phyloP scores from a whole-genome alignment of 2,797 vertebrate genomes.

The Percopsis omiscomaycus region DNA sequence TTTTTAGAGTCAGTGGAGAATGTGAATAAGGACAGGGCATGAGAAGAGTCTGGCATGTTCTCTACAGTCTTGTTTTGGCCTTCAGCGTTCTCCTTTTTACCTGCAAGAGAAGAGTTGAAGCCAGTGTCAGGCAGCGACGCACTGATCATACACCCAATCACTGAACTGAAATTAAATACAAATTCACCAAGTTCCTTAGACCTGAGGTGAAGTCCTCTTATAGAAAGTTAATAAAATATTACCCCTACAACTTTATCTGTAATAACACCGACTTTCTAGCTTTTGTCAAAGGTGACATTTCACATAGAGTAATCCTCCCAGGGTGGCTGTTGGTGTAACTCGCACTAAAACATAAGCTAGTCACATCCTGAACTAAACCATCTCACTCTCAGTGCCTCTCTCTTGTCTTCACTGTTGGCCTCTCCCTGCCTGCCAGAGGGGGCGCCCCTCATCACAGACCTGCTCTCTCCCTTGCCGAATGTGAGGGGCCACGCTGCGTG shows the following conservation, averaged over 20 bases:
- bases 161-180: not conserved
- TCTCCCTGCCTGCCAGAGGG: constrained; percentile 65
- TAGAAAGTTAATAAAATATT: no score
- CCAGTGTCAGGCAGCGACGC: no score
- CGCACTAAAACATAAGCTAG: not conserved
- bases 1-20: constrained; percentile 79
- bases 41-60: constrained; percentile 72
- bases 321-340: not conserved
- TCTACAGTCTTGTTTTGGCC: constrained; percentile 71
- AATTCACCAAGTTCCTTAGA: not conserved
- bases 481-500: not conserved
- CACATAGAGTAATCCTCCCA: not conserved
- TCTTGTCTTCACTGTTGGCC: constrained; percentile 56
- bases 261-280: no score
- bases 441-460: constrained; percentile 26
- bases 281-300: not conserved
- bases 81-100: constrained; percentile 85
- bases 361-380: constrained; percentile 14
- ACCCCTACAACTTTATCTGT: no score
- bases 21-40: constrained; percentile 75
- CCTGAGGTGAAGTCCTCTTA: no score
- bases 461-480: constrained; percentile 21
- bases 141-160: no score
- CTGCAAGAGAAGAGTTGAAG: constrained; percentile 68
- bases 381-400: constrained; percentile 67